Evolutionary conservation across 2,113 vertebrate genomes (phyloP).

Genomic region (Aleadryas rufinucha): DNA sequence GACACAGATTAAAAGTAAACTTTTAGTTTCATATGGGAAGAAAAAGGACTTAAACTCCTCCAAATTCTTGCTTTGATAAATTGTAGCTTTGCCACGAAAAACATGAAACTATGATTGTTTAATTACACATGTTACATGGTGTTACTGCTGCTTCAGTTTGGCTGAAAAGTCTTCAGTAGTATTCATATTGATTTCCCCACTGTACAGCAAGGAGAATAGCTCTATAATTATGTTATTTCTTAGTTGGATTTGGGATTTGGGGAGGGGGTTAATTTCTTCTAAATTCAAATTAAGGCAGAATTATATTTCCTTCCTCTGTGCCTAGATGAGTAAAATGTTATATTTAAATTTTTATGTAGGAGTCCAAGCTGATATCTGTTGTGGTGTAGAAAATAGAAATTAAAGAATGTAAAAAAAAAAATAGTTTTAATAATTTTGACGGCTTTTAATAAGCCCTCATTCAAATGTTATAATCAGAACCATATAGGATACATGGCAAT

Average conservation of each 20-base stretch:
- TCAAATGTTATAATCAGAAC: not conserved
- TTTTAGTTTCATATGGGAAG: not conserved
- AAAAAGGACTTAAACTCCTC: not conserved
- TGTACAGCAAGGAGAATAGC: not conserved
- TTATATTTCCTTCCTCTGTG: not conserved
- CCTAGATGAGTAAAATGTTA: not conserved
- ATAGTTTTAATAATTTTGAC: not conserved
- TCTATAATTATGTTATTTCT: not conserved
- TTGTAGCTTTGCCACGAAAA: not conserved
- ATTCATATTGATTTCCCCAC: not conserved
- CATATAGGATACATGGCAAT: accelerated
- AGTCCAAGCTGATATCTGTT: not conserved
- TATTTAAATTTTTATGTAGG: not conserved
- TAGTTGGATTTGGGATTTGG: not conserved
- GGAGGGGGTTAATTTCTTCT: not conserved
- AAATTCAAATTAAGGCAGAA: not conserved
- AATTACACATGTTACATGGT: not conserved
- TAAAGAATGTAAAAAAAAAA: not conserved
- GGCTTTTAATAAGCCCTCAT: not conserved
- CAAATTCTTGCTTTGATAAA: not conserved
- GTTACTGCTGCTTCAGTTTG: not conserved
- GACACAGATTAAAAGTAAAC: not conserved
- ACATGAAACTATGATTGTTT: not conserved
- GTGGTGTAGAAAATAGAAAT: not conserved
- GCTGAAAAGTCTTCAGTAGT: not conserved